Base-by-base conservation (phyloP, 1,140 invertebrate genomes). In the Danaus plexippus region DNA sequence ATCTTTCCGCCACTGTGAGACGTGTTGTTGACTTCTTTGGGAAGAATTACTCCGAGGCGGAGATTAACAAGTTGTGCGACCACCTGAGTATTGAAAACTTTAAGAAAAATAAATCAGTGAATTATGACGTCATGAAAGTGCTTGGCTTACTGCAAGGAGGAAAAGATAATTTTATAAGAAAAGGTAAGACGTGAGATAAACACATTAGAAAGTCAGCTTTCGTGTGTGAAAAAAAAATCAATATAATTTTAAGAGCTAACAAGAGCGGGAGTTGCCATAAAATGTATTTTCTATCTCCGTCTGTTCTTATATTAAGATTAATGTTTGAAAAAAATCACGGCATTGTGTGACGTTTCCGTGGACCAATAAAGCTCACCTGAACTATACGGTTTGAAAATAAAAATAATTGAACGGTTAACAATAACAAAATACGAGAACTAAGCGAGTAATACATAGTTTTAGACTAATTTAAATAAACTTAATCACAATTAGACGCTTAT, bases 11-110 rank as follows among this genome's bases (percentile, higher is more conserved):
- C 6, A 75, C 88, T 0, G 88, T 94, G 1, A 69, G 75, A 11
- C 88, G 85, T 57, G 86, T 93, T 1, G 80, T 89, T 0, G 67
- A 81, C 4, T 94, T 94, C 70, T 77, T 94, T 1, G 87, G 80
- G 15, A 92, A 91, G 68, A 62, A 73, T 1, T 88, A 90, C 9
- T 87, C 75, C 1, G 71, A 88, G 0, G 87, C 89, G 11, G 69
- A 93, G 67, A 66, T 93, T 1, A 56, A 71, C 1, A 80, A 81
- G 43, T 78, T 94, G 2, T 80, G 85, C 9, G 75, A 91, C 32
- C 91, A 94, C 68, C 87, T 94, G 12, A 89, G 90, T 64, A 93
- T 96, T 63, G 87, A 91, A 13, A 92, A 90, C 66, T 95, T 95
- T 75, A 92, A 91, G 54, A 88, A 90, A 6, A 95, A 95, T 83